phyloP scores from a whole-genome alignment of 2,888 invertebrate species.

The Magallana nippona region DNA sequence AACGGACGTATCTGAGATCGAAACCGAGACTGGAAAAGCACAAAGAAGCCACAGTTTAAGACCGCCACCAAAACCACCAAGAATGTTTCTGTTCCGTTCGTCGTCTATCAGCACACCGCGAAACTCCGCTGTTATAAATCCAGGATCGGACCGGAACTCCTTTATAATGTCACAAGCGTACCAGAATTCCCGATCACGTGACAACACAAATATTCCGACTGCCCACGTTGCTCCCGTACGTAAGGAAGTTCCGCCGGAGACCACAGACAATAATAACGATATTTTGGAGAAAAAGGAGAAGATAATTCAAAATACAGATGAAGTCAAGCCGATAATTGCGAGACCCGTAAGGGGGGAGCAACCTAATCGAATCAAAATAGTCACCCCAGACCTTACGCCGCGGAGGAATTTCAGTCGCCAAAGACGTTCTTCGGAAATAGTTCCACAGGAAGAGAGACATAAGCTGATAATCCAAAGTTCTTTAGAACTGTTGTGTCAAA shows the following conservation, averaged over 20 bases:
- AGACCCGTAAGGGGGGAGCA: background rate
- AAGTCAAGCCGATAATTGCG: conserved; percentile 34
- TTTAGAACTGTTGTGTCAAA: conserved; percentile 70
- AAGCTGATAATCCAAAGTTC: conserved; percentile 69
- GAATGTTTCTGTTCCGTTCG: conserved; percentile 69
- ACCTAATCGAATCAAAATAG: conserved; percentile 66
- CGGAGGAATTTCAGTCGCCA: conserved; percentile 57
- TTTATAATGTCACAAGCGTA: conserved; percentile 59
- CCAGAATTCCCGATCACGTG: conserved; percentile 49
- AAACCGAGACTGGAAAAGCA: conserved; percentile 28
- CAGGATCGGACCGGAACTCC: conserved; percentile 57
- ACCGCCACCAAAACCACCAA: conserved; percentile 74
- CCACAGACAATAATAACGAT: conserved; percentile 46
- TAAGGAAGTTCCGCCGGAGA: conserved; percentile 35
- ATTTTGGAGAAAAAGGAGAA: conserved; percentile 17
- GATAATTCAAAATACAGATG: conserved; percentile 8
- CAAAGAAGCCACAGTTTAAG: conserved; percentile 65
- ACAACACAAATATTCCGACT: conserved; percentile 48
- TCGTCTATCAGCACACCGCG: conserved; percentile 66
- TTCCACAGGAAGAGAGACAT: conserved; percentile 65
- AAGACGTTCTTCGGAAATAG: conserved; percentile 64
- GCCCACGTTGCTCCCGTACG: conserved; percentile 50
- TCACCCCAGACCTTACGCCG: conserved; percentile 65
- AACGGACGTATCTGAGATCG: conserved; percentile 33
- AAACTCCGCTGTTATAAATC: conserved; percentile 59